Base-by-base conservation (phyloP, 1,140 invertebrate species). In the Orius insidiosus region DNA sequence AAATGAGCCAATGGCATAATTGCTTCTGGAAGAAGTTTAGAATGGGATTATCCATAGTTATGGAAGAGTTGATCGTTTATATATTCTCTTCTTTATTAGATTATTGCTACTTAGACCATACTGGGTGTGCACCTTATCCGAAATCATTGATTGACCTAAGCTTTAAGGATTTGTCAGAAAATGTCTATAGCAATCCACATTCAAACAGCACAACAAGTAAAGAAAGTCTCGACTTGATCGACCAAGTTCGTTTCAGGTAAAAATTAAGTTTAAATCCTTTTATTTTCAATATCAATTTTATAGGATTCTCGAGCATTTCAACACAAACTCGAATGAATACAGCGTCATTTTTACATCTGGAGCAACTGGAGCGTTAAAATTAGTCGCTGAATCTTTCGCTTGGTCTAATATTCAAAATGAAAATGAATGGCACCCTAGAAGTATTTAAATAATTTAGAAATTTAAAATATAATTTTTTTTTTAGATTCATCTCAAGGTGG, bases 101-200 rank as follows among this genome's bases (percentile, higher is more conserved):
- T 49, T 69, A 72, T 56, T 77, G 72, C 47, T 97, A 93, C 64
- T 65, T 95, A 53, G 92, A 96, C 64, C 83, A 95, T 74, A 81
- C 84, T 33, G 90, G 89, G 13, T 71, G 88, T 13, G 80, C 85
- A 15, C 61, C 94, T 19, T 92, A 90, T 60, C 72, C 85, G 2
- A 67, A 78, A 56, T 69, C 64, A 50, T 81, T 90, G 63, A 67
- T 95, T 13, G 61, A 74, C 49, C 63, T 68, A 38, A 59, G 80
- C n/a, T 65, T 70, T 30, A 58, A 72, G 34, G 72, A 83, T 56
- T 68, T 94, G 34, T 61, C 70, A 16, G 60, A 60, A 10, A 76
- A 78, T 65, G 58, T 90, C 5, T 86, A 85, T 60, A 78, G 79
- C 49, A 96, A 95, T 70, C 89, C 92, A 30, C 90, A 97, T 65